Conservation (phyloP, 2,888 invertebrate genomes). For the Hirtodrosophila duncani region DNA sequence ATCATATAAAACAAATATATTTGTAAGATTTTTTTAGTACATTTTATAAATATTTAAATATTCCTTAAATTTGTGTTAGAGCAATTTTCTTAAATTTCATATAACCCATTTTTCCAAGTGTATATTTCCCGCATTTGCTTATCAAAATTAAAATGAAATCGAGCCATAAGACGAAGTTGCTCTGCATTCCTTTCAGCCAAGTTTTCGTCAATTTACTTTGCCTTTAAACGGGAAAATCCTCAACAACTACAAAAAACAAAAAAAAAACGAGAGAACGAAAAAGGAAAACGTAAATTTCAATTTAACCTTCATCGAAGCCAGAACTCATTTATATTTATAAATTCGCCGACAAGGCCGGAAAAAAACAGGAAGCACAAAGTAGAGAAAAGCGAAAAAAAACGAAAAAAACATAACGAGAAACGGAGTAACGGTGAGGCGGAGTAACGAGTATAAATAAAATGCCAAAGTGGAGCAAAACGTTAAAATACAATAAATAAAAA, state of each 20-base stretch:
- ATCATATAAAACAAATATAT: too few species aligned
- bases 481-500: conserved; percentile 57
- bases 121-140: conserved; percentile 58
- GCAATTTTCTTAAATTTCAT: too few species aligned
- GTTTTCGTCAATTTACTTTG: too few species aligned
- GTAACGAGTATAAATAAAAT: conserved; percentile 62
- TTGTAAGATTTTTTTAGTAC: too few species aligned
- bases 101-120: too few species aligned
- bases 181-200: too few species aligned
- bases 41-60: too few species aligned
- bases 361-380: conserved; percentile 25
- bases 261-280: conserved; percentile 24
- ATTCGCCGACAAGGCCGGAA: conserved; percentile 63
- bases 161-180: too few species aligned
- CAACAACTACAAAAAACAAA: not conserved
- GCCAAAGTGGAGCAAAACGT: conserved; percentile 26
- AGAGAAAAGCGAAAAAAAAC: conserved; percentile 18
- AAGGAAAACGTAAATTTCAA: conserved; percentile 66
- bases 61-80: too few species aligned
- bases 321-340: conserved; percentile 79
- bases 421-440: conserved; percentile 6
- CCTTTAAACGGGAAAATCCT: conserved; percentile 18
- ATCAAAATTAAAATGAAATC: conserved; percentile 66
- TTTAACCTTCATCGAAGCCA: conserved; percentile 75
- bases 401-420: conserved; percentile 9